These are phyloP conservation scores for Lycodopsis pacificus DNA, from an alignment of 2,797 vertebrate genomes.

Conservation along the genomic window DNA sequence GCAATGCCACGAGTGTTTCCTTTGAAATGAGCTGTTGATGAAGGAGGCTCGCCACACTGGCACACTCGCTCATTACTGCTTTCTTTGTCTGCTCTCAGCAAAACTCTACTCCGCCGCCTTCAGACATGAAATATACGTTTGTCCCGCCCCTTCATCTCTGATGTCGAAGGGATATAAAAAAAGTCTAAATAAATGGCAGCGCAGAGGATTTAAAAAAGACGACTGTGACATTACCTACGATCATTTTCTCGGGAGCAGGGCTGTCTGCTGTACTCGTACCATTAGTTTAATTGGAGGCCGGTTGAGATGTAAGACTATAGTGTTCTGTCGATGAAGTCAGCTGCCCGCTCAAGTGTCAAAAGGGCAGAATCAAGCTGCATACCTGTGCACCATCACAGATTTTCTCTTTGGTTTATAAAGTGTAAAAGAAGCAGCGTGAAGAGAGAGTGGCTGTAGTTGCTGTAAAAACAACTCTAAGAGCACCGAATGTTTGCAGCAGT, in stretches of 20 bases:
- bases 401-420: conserved; percentile 7
- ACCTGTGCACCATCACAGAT: conserved; percentile 14
- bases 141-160: conserved; percentile 31
- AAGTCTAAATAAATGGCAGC: conserved; percentile 46
- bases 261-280: conserved; percentile 22
- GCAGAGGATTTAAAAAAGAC: conserved; percentile 51
- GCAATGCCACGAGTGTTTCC: conserved; percentile 11
- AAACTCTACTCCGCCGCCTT: conserved; percentile 8
- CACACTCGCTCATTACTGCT: conserved; percentile 22
- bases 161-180: conserved; percentile 41
- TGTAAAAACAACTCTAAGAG: not conserved
- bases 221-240: conserved; percentile 46
- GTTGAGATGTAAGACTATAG: conserved; percentile 57
- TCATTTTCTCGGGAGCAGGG: conserved; percentile 17
- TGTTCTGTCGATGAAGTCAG: conserved; percentile 59
- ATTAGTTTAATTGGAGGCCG: conserved; percentile 62
- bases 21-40: conserved; percentile 28
- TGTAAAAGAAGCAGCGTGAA: conserved; percentile 11
- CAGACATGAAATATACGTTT: conserved; percentile 49
- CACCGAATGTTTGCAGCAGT: not conserved
- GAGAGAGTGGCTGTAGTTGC: not conserved
- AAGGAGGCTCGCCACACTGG: not conserved
- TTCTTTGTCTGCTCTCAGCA: conserved; percentile 28
- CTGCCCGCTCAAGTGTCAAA: conserved; percentile 50
- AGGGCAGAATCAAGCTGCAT: conserved; percentile 29